Evolutionary conservation across 2,888 invertebrate species (phyloP).

Genomic region (Tanypteryx hageni): DNA sequence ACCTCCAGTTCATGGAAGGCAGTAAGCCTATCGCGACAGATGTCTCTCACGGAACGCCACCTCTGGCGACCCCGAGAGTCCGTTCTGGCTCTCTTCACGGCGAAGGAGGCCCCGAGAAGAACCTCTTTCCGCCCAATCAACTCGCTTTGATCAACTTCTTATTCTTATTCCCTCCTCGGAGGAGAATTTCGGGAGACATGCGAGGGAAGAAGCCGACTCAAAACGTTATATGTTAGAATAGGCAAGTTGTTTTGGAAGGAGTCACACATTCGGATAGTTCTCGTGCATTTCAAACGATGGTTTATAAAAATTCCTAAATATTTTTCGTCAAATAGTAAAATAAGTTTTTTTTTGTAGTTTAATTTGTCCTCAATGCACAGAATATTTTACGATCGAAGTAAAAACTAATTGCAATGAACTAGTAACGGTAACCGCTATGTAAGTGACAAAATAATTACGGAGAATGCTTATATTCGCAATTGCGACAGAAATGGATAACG

Average conservation of each 20-base stretch:
- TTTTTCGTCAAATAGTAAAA: not conserved
- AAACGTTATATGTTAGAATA: not conserved
- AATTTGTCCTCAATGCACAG: too few relatives aligned
- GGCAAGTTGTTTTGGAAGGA: not conserved
- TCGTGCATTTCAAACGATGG: not conserved
- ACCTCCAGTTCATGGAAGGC: constrained; percentile 15
- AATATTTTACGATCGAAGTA: too few relatives aligned
- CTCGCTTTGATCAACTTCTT: constrained; percentile 40
- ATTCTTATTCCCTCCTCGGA: not conserved
- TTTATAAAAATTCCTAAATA: not conserved
- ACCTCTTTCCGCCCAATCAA: constrained; percentile 45
- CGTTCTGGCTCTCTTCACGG: constrained; percentile 36
- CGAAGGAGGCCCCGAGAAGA: not conserved
- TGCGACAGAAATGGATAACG: too few relatives aligned
- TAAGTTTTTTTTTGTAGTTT: not conserved
- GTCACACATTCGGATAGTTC: not conserved
- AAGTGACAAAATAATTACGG: too few relatives aligned
- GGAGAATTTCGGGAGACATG: not conserved
- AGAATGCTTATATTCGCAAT: too few relatives aligned
- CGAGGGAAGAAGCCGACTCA: not conserved
- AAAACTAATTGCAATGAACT: too few relatives aligned
- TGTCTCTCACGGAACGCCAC: constrained; percentile 58
- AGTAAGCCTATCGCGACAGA: constrained; percentile 47
- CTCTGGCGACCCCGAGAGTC: constrained; percentile 35
- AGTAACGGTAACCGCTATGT: too few relatives aligned